phyloP scores from a whole-genome alignment of 1,140 invertebrate genomes.

The Drosophila kikkawai region DNA sequence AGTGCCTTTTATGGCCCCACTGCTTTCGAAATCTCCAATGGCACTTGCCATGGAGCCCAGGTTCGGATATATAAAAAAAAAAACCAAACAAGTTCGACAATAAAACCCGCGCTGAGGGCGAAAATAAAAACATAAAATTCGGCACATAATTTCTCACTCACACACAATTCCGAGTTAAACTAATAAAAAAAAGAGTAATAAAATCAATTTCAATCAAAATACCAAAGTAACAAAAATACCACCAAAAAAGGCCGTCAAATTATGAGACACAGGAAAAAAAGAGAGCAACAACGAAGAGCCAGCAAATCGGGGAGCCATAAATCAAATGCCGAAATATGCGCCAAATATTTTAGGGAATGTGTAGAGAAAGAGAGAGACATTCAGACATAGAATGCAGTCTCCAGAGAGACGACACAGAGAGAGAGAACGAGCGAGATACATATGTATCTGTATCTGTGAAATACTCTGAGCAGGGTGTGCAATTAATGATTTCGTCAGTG shows the following conservation, averaged over 20 bases:
- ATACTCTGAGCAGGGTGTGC: constrained; percentile 30
- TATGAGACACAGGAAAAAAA: constrained; percentile 37
- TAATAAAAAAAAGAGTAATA: constrained; percentile 65
- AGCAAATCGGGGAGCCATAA: constrained; percentile 56
- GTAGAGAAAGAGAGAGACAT: constrained; percentile 3
- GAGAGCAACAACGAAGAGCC: constrained; percentile 15
- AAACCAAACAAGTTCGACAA: constrained; percentile 31
- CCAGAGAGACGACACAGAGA: background rate
- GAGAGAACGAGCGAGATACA: background rate
- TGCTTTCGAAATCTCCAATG: constrained; percentile 35
- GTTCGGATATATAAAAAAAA: background rate
- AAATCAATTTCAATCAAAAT: constrained; percentile 77
- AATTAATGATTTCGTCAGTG: constrained; percentile 62
- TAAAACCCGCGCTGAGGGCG: constrained; percentile 41
- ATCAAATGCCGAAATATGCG: constrained; percentile 69
- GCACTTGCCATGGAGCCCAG: constrained; percentile 28
- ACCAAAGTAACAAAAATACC: constrained; percentile 48
- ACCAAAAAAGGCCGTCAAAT: constrained; percentile 48
- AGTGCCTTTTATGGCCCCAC: constrained; percentile 8
- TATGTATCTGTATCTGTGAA: constrained; percentile 31
- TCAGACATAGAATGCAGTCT: constrained; percentile 31
- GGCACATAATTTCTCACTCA: constrained; percentile 58
- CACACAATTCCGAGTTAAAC: constrained; percentile 40
- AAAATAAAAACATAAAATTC: constrained; percentile 67
- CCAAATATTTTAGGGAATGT: constrained; percentile 44